Base-by-base conservation (phyloP, 2,113 vertebrate species). In the Sander lucioperca region DNA sequence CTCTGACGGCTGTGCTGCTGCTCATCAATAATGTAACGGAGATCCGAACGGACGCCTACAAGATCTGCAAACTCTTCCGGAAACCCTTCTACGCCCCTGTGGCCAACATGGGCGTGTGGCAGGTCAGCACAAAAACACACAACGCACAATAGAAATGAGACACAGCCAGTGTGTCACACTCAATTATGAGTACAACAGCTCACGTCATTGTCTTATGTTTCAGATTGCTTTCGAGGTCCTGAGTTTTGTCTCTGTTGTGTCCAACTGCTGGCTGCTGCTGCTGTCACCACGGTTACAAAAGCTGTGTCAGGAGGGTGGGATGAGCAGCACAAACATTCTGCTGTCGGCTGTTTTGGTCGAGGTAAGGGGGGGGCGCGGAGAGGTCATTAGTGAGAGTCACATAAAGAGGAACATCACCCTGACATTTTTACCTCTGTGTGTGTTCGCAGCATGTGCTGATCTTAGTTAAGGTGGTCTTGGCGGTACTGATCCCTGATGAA, bases 251-350 rank as follows among this genome's bases (percentile, higher is more conserved):
- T 96, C 96, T 0, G 95, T 96, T 1, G 92, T 96, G 27, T 94
- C 96, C 39, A 96, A 96, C 94, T 96, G 95, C 86, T 96, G 95
- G 94, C 83, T 96, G 78, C 84, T 96, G 87, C 85, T 95, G 70
- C 92, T 96, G 77, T 96, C 95, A 0, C 94, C 95, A 27, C 90
- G 54, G 48, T 72, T 96, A n/a, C 91, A 86, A 56, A 48, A 63
- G 21, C 48, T 90, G 62, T 85, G 87, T 51, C 83, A 87, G 69
- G 93, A 94, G 21, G 84, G 85, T 0, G 88, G 88, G 19, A 13
- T 95, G 83, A 95, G 88, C 79, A 65, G 81, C 69, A 85, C 84
- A 4, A 65, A 89, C 65, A 23, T 93, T 15, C 77, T 96, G 64
- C 54, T 96, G 67, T 66, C 89, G 56, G 92, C 94, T 14, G 87